Percentiles rank a stretch among this genome's conserved stretches.
These are phyloP conservation scores for Eilema sororculum DNA, from an alignment of 2,888 invertebrate genomes.

Conservation along the genomic window DNA sequence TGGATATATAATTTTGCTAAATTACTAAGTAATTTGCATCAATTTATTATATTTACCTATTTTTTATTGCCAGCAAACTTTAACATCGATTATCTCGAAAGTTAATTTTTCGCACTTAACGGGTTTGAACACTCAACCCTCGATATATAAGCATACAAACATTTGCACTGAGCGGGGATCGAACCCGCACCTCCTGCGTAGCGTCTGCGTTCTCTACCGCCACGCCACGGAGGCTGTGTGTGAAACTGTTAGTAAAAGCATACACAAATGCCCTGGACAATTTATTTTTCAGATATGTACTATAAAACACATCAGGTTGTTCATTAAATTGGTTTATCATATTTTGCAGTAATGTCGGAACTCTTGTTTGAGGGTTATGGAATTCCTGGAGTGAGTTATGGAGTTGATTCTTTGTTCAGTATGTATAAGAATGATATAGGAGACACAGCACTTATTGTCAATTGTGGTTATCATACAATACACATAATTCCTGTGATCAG, in stretches of 20 bases:
- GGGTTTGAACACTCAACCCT: too few species aligned
- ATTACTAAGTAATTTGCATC: too few species aligned
- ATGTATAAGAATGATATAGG: constrained; percentile 88
- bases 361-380: constrained; percentile 97
- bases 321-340: neutral
- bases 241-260: neutral
- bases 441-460: constrained; percentile 91
- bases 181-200: too few species aligned
- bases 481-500: constrained; percentile 95
- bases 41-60: too few species aligned
- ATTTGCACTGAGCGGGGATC: too few species aligned
- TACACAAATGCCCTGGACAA: neutral
- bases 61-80: too few species aligned
- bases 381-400: constrained; percentile 94
- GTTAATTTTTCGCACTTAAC: too few species aligned
- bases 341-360: constrained; percentile 94
- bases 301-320: neutral
- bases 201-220: too few species aligned
- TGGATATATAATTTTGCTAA: too few species aligned
- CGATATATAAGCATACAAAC: too few species aligned
- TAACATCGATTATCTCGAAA: too few species aligned
- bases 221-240: too few species aligned
- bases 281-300: neutral
- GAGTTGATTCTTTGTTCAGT: constrained; percentile 94
- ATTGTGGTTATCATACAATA: constrained; percentile 95